A percentile compares a stretch with the other conserved stretches of the same genome.
Evolutionary conservation across 2,797 vertebrate species (phyloP).

Genomic region (Alauda arvensis): DNA sequence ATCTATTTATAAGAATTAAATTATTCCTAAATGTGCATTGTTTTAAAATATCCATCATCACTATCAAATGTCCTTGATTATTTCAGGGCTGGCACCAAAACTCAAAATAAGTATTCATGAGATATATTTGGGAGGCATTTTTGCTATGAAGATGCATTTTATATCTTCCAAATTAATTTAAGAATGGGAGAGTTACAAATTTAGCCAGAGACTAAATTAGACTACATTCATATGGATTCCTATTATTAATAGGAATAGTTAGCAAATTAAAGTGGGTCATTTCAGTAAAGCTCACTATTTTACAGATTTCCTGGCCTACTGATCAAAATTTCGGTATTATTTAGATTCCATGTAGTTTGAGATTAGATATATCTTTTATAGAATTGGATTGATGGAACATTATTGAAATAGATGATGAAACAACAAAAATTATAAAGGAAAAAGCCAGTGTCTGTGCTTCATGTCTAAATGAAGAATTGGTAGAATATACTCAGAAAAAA

Average conservation of each 20-base stretch:
- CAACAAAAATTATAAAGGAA: background rate
- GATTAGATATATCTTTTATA: background rate
- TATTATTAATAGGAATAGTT: conserved; percentile 2
- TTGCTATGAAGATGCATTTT: background rate
- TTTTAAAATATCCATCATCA: background rate
- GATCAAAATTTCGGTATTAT: background rate
- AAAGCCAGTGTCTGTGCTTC: background rate
- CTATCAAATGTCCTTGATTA: background rate
- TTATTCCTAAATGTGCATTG: background rate
- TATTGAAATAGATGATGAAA: background rate
- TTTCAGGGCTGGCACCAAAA: background rate
- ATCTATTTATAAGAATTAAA: background rate
- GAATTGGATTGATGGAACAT: background rate
- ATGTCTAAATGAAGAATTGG: background rate
- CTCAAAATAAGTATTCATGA: background rate
- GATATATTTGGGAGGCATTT: background rate
- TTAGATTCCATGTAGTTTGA: background rate
- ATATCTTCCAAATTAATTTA: conserved; percentile 4
- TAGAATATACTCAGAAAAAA: background rate
- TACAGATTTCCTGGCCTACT: background rate
- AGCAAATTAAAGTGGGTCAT: background rate
- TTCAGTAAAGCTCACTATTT: background rate
- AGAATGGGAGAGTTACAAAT: background rate
- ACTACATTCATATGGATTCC: background rate
- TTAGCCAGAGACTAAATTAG: background rate